These are phyloP conservation scores for Corythornis vintsioides DNA, from an alignment of 2,113 vertebrate genomes.

Conservation along the genomic window DNA sequence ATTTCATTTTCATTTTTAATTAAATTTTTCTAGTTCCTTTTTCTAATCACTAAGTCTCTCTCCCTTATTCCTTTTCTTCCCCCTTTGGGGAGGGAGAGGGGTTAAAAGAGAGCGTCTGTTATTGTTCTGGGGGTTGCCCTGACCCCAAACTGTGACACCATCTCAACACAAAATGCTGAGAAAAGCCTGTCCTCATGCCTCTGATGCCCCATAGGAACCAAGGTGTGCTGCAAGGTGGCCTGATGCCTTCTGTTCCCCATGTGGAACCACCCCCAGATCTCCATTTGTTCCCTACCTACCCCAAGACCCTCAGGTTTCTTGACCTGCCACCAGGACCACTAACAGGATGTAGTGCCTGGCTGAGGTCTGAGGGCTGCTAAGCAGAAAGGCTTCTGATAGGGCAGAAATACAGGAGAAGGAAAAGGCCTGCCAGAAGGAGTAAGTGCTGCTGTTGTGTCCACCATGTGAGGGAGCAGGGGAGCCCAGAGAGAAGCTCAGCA, in stretches of 20 bases:
- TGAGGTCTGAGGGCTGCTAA: background rate
- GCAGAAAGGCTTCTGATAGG: background rate
- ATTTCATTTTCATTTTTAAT: too few relatives aligned
- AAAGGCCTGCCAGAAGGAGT: too few relatives aligned
- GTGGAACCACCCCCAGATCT: background rate
- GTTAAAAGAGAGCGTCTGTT: too few relatives aligned
- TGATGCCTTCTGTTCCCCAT: background rate
- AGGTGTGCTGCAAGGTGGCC: background rate
- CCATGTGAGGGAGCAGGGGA: background rate
- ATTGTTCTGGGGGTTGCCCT: too few relatives aligned
- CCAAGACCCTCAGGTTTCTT: background rate
- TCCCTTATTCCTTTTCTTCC: too few relatives aligned
- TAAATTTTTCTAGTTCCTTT: too few relatives aligned
- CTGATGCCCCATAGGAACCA: background rate
- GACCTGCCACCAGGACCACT: background rate
- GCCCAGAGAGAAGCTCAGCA: background rate
- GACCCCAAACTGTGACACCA: too few relatives aligned
- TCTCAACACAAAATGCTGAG: background rate
- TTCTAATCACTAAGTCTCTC: too few relatives aligned
- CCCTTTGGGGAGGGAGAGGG: too few relatives aligned
- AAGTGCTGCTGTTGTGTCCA: background rate
- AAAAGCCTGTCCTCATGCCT: background rate
- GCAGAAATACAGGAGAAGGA: background rate
- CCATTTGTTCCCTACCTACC: background rate
- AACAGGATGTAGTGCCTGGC: background rate